Conservation (phyloP, 2,113 vertebrate species). For the Setophaga kirtlandii region DNA sequence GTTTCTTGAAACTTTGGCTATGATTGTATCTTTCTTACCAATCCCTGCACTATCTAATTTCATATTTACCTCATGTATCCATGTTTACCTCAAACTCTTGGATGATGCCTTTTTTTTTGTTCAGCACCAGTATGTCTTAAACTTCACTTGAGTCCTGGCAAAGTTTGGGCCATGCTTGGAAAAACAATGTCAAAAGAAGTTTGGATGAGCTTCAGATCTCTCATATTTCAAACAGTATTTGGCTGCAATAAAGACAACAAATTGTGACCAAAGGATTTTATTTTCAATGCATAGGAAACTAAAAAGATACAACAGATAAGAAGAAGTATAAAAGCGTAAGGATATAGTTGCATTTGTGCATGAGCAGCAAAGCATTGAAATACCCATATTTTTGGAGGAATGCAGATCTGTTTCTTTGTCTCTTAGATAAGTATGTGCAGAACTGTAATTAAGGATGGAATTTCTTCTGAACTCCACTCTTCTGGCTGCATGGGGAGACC, state of each 20-base stretch:
- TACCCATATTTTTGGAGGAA: not conserved
- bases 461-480: not conserved
- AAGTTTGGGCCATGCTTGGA: not conserved
- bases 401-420: not conserved
- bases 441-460: not conserved
- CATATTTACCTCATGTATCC: not conserved
- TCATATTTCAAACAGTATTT: not conserved
- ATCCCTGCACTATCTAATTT: not conserved
- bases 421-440: not conserved
- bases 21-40: not conserved
- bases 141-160: not conserved
- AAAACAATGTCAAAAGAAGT: not conserved
- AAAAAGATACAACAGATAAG: not conserved
- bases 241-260: not conserved
- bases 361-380: not conserved
- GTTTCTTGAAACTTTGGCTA: not conserved
- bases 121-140: not conserved
- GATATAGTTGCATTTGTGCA: not conserved
- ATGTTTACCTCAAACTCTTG: not conserved
- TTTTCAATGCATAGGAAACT: not conserved
- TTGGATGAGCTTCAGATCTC: not conserved
- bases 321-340: not conserved
- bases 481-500: not conserved
- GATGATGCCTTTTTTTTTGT: not conserved
- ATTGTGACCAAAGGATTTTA: not conserved